Conservation (phyloP, 1,140 invertebrate species). For the roundworm (Caenorhabditis elegans) region DNA sequence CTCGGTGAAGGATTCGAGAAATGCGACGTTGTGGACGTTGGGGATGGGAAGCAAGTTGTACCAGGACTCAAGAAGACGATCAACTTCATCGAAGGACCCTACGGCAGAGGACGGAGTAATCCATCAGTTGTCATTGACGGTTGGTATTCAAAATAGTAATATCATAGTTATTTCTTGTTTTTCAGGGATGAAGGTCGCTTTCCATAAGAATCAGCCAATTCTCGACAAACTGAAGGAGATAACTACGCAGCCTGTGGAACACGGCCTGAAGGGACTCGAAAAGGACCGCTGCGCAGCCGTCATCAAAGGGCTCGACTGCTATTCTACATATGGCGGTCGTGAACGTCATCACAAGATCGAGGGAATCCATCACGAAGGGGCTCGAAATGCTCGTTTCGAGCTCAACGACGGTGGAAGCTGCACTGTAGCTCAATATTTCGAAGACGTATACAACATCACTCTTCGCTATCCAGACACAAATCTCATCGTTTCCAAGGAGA, state of each 20-base stretch:
- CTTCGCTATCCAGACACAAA: conserved; percentile 31
- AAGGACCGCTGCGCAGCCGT: not conserved
- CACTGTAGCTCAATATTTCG: conserved; percentile 38
- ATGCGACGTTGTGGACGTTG: conserved; percentile 39
- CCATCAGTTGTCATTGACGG: conserved; percentile 43
- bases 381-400: conserved; percentile 17
- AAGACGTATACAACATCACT: not conserved
- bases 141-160: not conserved
- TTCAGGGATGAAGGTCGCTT: conserved; percentile 44
- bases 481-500: conserved; percentile 20
- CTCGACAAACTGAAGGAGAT: conserved; percentile 23
- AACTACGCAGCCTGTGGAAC: not conserved
- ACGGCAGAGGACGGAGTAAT: conserved; percentile 36
- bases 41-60: conserved; percentile 41
- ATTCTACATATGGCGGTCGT: conserved; percentile 8
- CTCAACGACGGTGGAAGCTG: not conserved
- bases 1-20: conserved; percentile 28
- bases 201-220: conserved; percentile 31
- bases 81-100: conserved; percentile 39
- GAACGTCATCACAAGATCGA: conserved; percentile 6
- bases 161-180: not conserved
- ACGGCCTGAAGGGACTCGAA: not conserved
- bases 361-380: conserved; percentile 7
- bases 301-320: conserved; percentile 26
- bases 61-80: conserved; percentile 44